Percentiles rank a stretch among this genome's conserved stretches.
phyloP scores from a whole-genome alignment of 2,113 vertebrate genomes.

The Phylloscopus trochiloides region DNA sequence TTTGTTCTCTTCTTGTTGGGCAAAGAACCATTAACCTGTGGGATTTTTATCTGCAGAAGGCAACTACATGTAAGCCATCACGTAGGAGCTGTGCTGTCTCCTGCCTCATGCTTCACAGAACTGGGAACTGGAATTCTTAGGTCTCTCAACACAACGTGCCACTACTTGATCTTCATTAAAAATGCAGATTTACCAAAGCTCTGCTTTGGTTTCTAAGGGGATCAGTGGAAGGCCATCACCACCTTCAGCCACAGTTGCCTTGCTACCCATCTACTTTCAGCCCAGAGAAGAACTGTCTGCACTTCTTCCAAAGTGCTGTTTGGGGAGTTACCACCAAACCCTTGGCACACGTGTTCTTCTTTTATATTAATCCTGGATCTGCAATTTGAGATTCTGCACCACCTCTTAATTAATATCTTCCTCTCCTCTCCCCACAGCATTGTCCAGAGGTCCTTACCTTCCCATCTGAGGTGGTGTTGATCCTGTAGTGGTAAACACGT shows the following conservation, averaged over 20 bases:
- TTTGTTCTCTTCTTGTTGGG: not conserved
- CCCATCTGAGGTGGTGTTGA: conserved; percentile 91
- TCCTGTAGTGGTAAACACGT: conserved; percentile 98
- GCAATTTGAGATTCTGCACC: not conserved
- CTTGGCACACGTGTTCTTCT: accelerated
- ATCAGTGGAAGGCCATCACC: not conserved
- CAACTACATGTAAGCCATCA: not conserved
- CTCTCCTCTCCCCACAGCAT: not conserved
- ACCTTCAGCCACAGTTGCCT: not conserved
- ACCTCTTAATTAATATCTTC: not conserved
- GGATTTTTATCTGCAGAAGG: not conserved
- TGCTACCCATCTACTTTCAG: not conserved
- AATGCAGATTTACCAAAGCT: not conserved
- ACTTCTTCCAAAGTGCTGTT: not conserved
- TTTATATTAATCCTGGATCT: not conserved
- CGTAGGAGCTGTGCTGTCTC: not conserved
- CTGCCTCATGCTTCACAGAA: not conserved
- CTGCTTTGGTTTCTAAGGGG: not conserved
- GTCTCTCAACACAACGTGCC: not conserved
- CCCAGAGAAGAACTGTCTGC: not conserved
- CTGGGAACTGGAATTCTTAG: not conserved
- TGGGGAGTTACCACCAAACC: not conserved
- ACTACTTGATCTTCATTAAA: not conserved
- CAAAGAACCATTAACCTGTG: not conserved
- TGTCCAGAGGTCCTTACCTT: conserved; percentile 79